Evolutionary conservation across 2,888 invertebrate genomes (phyloP).

Genomic region (Campoplex capitator): DNA sequence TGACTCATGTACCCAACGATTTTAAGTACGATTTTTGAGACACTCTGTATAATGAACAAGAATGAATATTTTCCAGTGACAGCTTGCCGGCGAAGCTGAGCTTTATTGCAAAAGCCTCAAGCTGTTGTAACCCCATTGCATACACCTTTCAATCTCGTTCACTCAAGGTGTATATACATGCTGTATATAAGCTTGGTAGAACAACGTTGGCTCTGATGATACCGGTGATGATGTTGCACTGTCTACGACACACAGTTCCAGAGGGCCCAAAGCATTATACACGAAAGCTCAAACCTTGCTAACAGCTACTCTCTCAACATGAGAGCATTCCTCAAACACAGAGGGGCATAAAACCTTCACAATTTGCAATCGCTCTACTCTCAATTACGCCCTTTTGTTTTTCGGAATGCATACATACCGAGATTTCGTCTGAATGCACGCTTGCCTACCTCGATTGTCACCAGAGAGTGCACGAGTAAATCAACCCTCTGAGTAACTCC

Average conservation of each 20-base stretch:
- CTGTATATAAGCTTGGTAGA: constrained; percentile 30
- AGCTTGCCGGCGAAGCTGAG: constrained; percentile 33
- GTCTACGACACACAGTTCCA: constrained; percentile 35
- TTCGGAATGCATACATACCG: not conserved
- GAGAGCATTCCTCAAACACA: not conserved
- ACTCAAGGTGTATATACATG: constrained; percentile 22
- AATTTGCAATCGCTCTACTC: not conserved
- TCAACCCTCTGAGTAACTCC: constrained; percentile 11
- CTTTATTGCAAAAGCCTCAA: constrained; percentile 45
- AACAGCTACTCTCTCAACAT: constrained; percentile 39
- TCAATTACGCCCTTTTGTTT: constrained; percentile 6
- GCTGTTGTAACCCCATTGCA: constrained; percentile 50
- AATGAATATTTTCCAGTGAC: constrained; percentile 38
- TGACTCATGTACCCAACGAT: not conserved
- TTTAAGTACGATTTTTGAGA: not conserved
- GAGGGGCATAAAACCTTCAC: not conserved
- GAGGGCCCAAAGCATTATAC: constrained; percentile 25
- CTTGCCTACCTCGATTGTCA: constrained; percentile 12
- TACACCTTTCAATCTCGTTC: constrained; percentile 52
- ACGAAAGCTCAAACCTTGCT: constrained; percentile 33
- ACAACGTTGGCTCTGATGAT: constrained; percentile 32
- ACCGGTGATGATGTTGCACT: constrained; percentile 31
- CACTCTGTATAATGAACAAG: not conserved
- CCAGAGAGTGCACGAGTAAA: constrained; percentile 25
- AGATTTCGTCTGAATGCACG: constrained; percentile 14